Evolutionary conservation across 2,797 vertebrate genomes (phyloP), one percentile per base, ranked within the genome.

Genomic region (Sandelia bainsii): DNA sequence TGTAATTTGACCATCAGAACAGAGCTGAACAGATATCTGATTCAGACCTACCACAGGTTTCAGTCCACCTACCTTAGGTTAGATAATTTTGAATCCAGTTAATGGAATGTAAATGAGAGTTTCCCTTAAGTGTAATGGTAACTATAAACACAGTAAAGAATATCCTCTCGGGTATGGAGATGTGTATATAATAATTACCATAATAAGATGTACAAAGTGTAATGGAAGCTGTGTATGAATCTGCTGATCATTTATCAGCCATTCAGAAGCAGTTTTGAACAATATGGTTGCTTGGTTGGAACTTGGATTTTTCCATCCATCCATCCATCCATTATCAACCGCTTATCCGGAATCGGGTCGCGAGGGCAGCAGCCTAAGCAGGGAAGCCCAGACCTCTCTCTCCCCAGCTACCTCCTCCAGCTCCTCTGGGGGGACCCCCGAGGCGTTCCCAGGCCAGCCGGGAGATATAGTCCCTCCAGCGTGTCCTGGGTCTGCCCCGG

Each of bases 31-130:
- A n/a, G 22, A n/a, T n/a, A n/a, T 58, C 3, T 50, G 23, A 57
- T 17, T 50, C 22, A 50, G 20, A 42, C 4, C 48, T 45, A 53
- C 27, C 57, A 11, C 49, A 53, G 61, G 50, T 58, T 67, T 67
- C 39, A 39, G 44, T 25, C 46, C 32, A 25, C 23, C 42, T 68
- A 67, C 53, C 42, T 51, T 63, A 63, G 49, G 20, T 68, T 51
- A 65, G 58, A 62, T 79, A 60, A 17, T 62, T 44, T 44, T 50
- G n/a, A 74, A 74, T 72, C 56, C 29, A 63, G 42, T 81, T 70
- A 70, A 63, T 37, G 37, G 56, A 72, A 52, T 44, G 39, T 76
- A 76, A 74, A 69, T 49, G 42, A 63, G 49, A 54, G 19, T 75
- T 77, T 73, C 57, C 37, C 53, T 19, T 6, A 53, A 39, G 69